phyloP scores from a whole-genome alignment of 2,797 vertebrate species.

The Siniperca scherzeri region DNA sequence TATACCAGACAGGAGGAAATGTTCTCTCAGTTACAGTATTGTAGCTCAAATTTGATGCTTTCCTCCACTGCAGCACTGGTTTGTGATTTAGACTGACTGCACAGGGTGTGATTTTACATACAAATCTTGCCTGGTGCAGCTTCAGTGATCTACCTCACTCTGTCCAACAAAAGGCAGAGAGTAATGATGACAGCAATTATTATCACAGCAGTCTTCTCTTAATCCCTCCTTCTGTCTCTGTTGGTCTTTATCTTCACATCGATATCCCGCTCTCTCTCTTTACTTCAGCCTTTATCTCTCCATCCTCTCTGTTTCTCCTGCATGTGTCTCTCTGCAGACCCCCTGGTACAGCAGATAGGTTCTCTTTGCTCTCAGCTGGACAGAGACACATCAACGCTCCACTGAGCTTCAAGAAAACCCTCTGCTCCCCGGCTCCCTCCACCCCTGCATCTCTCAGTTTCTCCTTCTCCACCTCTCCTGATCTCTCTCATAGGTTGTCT shows the following conservation, averaged over 20 bases:
- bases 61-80: background rate
- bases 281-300: conserved; percentile 13
- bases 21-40: background rate
- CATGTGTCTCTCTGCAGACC: conserved; percentile 54
- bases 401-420: conserved; percentile 59
- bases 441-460: conserved; percentile 44
- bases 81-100: conserved; percentile 16
- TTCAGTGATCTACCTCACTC: conserved; percentile 7
- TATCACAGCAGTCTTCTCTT: conserved; percentile 48
- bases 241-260: conserved; percentile 35
- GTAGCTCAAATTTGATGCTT: background rate
- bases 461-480: conserved; percentile 54
- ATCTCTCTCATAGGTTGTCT: conserved; percentile 64
- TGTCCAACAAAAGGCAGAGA: background rate
- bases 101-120: conserved; percentile 24
- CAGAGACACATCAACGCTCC: conserved; percentile 71
- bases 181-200: conserved; percentile 44
- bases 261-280: background rate
- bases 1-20: background rate
- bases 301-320: conserved; percentile 25
- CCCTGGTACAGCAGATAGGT: conserved; percentile 59
- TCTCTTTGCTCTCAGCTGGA: conserved; percentile 81
- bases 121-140: conserved; percentile 8
- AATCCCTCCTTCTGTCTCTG: conserved; percentile 45
- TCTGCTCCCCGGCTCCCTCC: conserved; percentile 20